Evolutionary conservation across 2,113 vertebrate species (phyloP).

Genomic region (Hippotragus niger): DNA sequence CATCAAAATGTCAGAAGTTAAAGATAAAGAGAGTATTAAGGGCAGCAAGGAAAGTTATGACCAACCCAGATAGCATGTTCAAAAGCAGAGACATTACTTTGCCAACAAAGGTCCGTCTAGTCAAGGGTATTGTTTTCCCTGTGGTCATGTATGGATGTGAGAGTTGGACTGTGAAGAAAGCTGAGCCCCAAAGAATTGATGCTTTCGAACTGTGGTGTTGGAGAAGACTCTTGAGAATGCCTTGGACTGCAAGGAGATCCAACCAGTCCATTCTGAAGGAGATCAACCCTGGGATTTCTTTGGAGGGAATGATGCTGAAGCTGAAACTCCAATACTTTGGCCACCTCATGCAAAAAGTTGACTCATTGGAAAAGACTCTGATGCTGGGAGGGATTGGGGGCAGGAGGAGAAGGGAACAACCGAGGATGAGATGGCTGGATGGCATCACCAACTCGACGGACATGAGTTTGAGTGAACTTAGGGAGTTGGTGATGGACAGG

Average conservation of each 20-base stretch:
- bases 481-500: too few species aligned
- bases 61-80: neutral
- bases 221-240: neutral
- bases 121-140: neutral
- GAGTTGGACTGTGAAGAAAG: neutral
- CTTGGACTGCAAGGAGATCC: neutral
- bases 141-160: neutral
- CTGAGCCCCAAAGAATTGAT: rapidly evolving
- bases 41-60: neutral
- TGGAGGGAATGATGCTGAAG: too few species aligned
- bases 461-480: too few species aligned
- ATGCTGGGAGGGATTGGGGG: too few species aligned
- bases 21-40: neutral
- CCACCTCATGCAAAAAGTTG: too few species aligned
- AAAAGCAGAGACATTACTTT: neutral
- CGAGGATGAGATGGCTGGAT: too few species aligned
- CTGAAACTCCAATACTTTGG: too few species aligned
- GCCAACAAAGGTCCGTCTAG: neutral
- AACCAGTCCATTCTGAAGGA: neutral
- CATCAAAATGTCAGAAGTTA: neutral
- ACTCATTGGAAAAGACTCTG: too few species aligned
- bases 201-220: neutral
- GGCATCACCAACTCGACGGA: rapidly evolving
- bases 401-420: too few species aligned
- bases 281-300: too few species aligned